A percentile compares a stretch with the other conserved stretches of the same genome.
Evolutionary conservation across 2,113 vertebrate species (phyloP).

Genomic region (Etheostoma spectabile): DNA sequence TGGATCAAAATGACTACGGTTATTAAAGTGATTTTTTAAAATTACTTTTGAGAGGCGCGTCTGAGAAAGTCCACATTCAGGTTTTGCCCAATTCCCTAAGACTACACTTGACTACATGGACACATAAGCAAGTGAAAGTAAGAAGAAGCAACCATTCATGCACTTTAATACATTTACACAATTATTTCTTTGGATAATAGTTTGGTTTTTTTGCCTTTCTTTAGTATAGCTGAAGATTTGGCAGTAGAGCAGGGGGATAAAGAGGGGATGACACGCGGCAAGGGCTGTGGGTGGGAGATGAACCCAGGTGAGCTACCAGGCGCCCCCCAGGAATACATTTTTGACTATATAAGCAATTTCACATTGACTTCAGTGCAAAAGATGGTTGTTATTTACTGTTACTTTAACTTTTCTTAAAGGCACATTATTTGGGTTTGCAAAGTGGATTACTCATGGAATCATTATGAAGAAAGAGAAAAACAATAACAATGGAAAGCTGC

Average conservation of each 20-base stretch:
- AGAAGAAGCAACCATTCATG: not conserved
- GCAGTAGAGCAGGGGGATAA: too few species aligned
- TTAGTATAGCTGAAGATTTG: too few species aligned
- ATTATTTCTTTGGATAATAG: too few species aligned
- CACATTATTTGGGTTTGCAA: not conserved
- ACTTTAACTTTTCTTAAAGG: not conserved
- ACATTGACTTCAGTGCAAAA: not conserved
- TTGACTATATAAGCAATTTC: not conserved
- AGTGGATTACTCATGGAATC: slow-evolving; percentile 12
- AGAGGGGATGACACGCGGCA: too few species aligned
- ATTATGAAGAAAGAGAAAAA: not conserved
- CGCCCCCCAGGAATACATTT: not conserved
- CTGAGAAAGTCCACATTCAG: not conserved
- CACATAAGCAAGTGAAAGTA: not conserved
- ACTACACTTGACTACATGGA: not conserved
- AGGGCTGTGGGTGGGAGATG: too few species aligned
- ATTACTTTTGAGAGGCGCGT: not conserved
- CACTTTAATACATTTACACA: not conserved
- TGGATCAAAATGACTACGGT: not conserved
- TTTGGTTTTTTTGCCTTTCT: too few species aligned
- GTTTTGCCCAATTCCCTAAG: not conserved
- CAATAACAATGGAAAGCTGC: not conserved
- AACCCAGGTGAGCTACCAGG: too few species aligned
- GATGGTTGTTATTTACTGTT: slow-evolving; percentile 3
- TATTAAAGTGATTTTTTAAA: not conserved